These are phyloP conservation scores for Coelopa pilipes DNA, from an alignment of 2,888 invertebrate species.

Conservation along the genomic window DNA sequence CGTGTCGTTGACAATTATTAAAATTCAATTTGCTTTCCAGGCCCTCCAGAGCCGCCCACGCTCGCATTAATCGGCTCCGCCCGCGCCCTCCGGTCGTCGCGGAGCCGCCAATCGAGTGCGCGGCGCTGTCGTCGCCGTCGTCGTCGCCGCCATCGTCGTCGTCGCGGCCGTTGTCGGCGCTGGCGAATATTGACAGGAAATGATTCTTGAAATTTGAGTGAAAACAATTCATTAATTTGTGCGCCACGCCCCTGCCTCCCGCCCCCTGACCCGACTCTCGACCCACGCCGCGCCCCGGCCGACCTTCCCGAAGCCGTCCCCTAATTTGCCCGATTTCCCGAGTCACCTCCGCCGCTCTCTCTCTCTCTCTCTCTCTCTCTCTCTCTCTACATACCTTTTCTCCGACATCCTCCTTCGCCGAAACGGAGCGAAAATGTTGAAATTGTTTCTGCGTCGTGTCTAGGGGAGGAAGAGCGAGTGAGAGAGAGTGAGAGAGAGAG, in stretches of 20 bases:
- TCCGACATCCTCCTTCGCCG: neutral
- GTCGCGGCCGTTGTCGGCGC: too few relatives aligned
- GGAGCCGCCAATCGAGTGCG: neutral
- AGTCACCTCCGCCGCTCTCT: too few relatives aligned
- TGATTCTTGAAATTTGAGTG: conserved; percentile 2
- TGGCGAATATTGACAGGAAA: neutral
- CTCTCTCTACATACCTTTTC: too few relatives aligned
- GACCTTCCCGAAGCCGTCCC: too few relatives aligned
- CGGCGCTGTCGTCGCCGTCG: neutral
- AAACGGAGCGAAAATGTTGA: neutral
- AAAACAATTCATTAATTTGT: conserved; percentile 5
- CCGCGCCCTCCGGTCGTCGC: neutral
- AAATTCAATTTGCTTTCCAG: neutral
- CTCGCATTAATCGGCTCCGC: neutral
- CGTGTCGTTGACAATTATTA: neutral
- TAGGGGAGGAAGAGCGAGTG: neutral
- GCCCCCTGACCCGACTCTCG: too few relatives aligned
- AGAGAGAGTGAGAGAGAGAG: too few relatives aligned
- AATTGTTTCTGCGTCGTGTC: neutral
- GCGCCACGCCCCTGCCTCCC: neutral
- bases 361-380: too few relatives aligned
- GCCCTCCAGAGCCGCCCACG: neutral
- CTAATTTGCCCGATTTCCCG: too few relatives aligned
- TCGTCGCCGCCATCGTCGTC: too few relatives aligned
- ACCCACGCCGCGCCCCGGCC: too few relatives aligned